Base-by-base conservation (phyloP, 2,797 vertebrate genomes). In the Falco berigora region DNA sequence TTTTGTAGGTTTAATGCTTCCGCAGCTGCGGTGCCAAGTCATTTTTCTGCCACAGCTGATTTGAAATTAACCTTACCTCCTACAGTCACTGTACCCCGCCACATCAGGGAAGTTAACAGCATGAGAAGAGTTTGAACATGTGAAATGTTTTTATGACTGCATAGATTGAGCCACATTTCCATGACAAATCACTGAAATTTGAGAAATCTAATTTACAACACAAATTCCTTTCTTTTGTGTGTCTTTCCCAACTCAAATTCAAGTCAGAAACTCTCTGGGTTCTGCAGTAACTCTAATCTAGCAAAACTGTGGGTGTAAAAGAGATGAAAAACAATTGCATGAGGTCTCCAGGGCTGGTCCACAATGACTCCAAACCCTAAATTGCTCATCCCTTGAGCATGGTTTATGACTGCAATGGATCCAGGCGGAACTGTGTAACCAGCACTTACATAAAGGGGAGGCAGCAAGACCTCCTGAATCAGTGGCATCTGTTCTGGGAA, bases 391-490 rank as follows among this genome's bases (percentile, higher is more conserved):
- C 86, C 88, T 86, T 93, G 62, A 94, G 80, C 67, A 62, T 97
- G 98, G 97, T 97, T 97, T 96, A 92, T 4, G 14, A 86, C 30
- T 10, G 95, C 92, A 92, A 67, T 17, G 58, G 83, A 95, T 97
- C 81, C 96, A 97, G 77, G 90, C 1, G 4, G 80, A 92, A 76
- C 55, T 67, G 46, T 66, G 86, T 96, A 98, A 97, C 96, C 92
- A 93, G 96, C 88, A 94, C 96, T 98, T 98, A 98, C 93, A 74
- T 93, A 97, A 97, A 96, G 97, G 97, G 95, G 98, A 96, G 81
- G 95, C 92, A 92, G 88, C 28, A 34, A 94, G 85, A 66, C 76
- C 85, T 92, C 92, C 93, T 63, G 83, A 92, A 83, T 90, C 93
- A 78, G 76, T 75, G 96, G 96, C 89, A 97, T 97, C 86, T 97